Conservation (phyloP, 2,113 vertebrate genomes). For the Percina caprodes region DNA sequence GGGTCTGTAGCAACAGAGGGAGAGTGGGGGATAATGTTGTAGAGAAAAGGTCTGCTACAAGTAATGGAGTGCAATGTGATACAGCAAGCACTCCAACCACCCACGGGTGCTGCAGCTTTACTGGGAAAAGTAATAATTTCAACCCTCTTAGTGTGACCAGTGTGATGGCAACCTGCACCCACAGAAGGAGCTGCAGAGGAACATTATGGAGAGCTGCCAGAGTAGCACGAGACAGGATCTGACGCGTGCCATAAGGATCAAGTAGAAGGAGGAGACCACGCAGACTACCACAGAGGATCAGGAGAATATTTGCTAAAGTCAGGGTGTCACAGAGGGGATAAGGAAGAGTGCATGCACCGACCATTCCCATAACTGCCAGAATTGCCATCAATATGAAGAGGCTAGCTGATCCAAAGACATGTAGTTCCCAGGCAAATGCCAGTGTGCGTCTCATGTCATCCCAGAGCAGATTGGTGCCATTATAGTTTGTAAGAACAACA, state of each 20-base stretch:
- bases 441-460: slow-evolving; percentile 87
- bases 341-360: slow-evolving; percentile 64
- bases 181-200: slow-evolving; percentile 87
- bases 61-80: slow-evolving; percentile 76
- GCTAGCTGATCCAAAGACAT: slow-evolving; percentile 86
- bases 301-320: slow-evolving; percentile 77
- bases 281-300: slow-evolving; percentile 83
- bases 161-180: slow-evolving; percentile 83
- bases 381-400: slow-evolving; percentile 84
- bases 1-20: slow-evolving; percentile 85
- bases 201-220: slow-evolving; percentile 86
- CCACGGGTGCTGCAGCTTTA: slow-evolving; percentile 75
- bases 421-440: slow-evolving; percentile 89
- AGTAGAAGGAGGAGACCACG: slow-evolving; percentile 86
- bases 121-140: slow-evolving; percentile 78
- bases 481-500: slow-evolving; percentile 69
- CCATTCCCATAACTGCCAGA: slow-evolving; percentile 79
- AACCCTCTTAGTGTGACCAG: slow-evolving; percentile 82
- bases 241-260: slow-evolving; percentile 88
- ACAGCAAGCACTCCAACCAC: slow-evolving; percentile 77
- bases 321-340: slow-evolving; percentile 73
- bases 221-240: slow-evolving; percentile 75
- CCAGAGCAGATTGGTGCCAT: slow-evolving; percentile 86
- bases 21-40: slow-evolving; percentile 65
- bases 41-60: slow-evolving; percentile 84